Evolutionary conservation across 2,888 invertebrate species (phyloP), one percentile per base, ranked within the genome.

Genomic region (Latheticus oryzae): DNA sequence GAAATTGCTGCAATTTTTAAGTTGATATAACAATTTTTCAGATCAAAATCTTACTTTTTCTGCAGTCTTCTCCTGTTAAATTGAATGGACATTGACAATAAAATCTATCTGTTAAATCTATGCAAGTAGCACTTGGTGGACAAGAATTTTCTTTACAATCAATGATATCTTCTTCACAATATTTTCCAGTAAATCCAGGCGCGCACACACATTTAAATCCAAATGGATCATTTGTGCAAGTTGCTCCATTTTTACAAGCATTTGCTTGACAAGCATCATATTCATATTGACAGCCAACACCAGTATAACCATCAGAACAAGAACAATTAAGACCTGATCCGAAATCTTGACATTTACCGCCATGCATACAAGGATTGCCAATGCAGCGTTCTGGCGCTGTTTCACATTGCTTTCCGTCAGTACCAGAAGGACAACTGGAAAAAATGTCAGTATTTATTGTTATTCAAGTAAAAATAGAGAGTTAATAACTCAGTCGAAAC

Each of bases 81-180:
- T 97, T 97, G 77, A 97, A 95, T 4, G 97, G 96, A 82, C 98
- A 98, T 76, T 95, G 93, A 73, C 98, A 98, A 76, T 94, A 95
- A 82, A 94, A 95, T 69, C 89, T 87, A 66, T 92, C 91, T 30
- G 93, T 93, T 35, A 95, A 81, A 78, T 96, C 95, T 65, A 96
- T 90, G 73, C 96, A 97, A 1, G 89, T 91, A 0, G 95, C 94
- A 5, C 95, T 93, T 43, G 95, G 95, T 40, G 95, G 93, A 73
- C 97, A 97, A 0, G 95, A 95, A 72, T 94, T 92, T 60, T 95
- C 93, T 76, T 92, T 91, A 77, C 97, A 97, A 70, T 95, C 94
- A 13, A 90, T 81, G 47, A 95, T 93, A 70, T 96, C 93, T 73
- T 93, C 89, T 73, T 95, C 93, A 72, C 96, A 96, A 70, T 93